A percentile compares a stretch with the other conserved stretches of the same genome.
Evolutionary conservation across 2,797 vertebrate genomes (phyloP).

Genomic region (Anabas testudineus): DNA sequence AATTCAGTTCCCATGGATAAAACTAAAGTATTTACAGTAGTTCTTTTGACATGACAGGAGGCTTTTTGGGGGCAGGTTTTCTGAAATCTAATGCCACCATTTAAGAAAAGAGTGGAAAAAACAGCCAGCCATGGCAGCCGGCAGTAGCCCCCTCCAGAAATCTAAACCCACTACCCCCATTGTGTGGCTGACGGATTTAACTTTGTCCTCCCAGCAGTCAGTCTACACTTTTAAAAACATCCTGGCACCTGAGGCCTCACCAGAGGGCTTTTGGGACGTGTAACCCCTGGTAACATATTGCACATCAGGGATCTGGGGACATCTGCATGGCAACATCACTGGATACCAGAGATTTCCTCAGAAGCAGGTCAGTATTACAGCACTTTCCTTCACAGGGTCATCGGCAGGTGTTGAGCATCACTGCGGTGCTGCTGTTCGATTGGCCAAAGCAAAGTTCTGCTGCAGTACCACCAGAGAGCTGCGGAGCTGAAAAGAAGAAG

Average conservation of each 20-base stretch:
- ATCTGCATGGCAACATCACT: slow-evolving; percentile 43
- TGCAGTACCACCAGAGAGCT: slow-evolving; percentile 92
- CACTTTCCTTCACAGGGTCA: slow-evolving; percentile 8
- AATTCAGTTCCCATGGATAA: slow-evolving; percentile 38
- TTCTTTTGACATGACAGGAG: slow-evolving; percentile 16
- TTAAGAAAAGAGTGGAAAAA: slow-evolving; percentile 17
- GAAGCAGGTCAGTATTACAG: slow-evolving; percentile 36
- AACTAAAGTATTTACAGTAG: slow-evolving; percentile 47
- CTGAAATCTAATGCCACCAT: slow-evolving; percentile 10
- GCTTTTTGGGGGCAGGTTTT: not conserved
- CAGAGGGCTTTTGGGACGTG: slow-evolving; percentile 40
- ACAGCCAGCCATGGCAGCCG: not conserved
- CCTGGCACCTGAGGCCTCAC: slow-evolving; percentile 41
- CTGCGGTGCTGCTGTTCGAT: slow-evolving; percentile 78
- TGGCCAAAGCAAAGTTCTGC: slow-evolving; percentile 90
- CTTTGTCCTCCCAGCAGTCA: slow-evolving; percentile 29
- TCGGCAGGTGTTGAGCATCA: slow-evolving; percentile 56
- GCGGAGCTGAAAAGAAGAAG: slow-evolving; percentile 86
- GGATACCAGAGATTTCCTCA: slow-evolving; percentile 51
- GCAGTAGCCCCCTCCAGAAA: slow-evolving; percentile 24
- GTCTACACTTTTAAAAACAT: slow-evolving; percentile 60
- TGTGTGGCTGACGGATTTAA: slow-evolving; percentile 15
- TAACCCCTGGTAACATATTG: slow-evolving; percentile 50
- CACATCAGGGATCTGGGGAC: slow-evolving; percentile 41
- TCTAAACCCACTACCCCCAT: slow-evolving; percentile 27